Conservation (phyloP, 2,113 vertebrate genomes). For the Oreochromis spilurus region DNA sequence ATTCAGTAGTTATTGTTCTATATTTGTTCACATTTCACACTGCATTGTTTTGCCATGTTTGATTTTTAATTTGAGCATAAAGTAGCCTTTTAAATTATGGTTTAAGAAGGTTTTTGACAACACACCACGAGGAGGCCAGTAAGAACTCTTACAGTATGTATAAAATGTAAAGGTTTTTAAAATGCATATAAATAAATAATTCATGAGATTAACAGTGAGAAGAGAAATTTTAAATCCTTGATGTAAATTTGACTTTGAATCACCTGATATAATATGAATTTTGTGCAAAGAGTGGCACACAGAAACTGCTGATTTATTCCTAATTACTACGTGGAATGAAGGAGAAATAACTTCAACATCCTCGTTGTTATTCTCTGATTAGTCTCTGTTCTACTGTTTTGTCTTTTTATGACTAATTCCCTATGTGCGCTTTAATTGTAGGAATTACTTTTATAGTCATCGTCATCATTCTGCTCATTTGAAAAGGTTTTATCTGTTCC, state of each 20-base stretch:
- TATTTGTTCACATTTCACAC: neutral
- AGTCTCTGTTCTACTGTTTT: neutral
- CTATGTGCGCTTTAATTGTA: neutral
- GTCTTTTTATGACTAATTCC: neutral
- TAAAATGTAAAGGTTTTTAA: neutral
- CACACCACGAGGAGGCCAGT: neutral
- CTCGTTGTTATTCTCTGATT: neutral
- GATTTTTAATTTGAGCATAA: neutral
- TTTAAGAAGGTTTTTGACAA: neutral
- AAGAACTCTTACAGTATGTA: neutral
- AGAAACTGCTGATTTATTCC: neutral
- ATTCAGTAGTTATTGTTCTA: neutral
- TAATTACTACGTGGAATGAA: neutral
- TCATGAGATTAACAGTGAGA: neutral
- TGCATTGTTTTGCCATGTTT: neutral
- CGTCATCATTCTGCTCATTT: neutral
- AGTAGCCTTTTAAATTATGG: neutral
- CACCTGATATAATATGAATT: neutral
- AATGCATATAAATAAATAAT: neutral
- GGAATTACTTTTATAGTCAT: neutral
- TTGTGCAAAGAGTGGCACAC: neutral
- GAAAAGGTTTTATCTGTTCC: conserved; percentile 6
- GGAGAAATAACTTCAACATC: neutral
- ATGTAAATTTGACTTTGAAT: neutral
- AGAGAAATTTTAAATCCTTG: neutral